A percentile compares a stretch with the other conserved stretches of the same genome.
Conservation (phyloP, 1,140 invertebrate species). For the Aphaenogaster rudis region DNA sequence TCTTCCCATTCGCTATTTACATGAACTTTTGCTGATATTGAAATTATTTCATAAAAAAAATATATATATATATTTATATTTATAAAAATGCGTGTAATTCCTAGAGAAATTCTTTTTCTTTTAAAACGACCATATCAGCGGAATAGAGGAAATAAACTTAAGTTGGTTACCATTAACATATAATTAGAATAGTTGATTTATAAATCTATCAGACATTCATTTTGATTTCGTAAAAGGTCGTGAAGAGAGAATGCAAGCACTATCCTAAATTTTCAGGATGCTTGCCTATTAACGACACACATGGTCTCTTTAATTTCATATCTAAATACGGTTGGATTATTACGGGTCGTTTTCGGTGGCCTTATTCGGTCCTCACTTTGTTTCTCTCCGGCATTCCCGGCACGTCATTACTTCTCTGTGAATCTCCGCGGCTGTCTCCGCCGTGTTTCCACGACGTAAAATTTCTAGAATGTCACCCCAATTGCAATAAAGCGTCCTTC, state of each 20-base stretch:
- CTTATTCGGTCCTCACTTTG: constrained; percentile 3
- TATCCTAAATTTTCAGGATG: background rate
- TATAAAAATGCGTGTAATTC: background rate
- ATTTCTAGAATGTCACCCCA: constrained; percentile 63
- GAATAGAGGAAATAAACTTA: background rate
- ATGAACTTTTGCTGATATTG: constrained; percentile 44
- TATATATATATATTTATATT: too few relatives aligned
- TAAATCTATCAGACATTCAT: background rate
- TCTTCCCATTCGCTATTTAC: constrained; percentile 28
- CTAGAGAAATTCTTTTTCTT: background rate
- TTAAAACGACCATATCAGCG: background rate
- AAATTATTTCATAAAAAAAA: constrained; percentile 33
- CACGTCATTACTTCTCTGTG: constrained; percentile 56
- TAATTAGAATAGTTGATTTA: background rate
- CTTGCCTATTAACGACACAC: background rate
- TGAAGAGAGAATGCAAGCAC: background rate
- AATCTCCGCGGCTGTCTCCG: constrained; percentile 45
- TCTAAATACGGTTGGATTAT: constrained; percentile 34
- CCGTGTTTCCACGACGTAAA: constrained; percentile 51
- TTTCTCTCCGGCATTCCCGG: constrained; percentile 13
- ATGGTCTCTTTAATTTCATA: background rate
- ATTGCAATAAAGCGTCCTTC: constrained; percentile 68
- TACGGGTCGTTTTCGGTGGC: constrained; percentile 20
- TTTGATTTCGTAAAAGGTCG: background rate
- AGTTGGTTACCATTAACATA: background rate